phyloP scores from a whole-genome alignment of 2,888 invertebrate genomes.

The Pteria penguin region DNA sequence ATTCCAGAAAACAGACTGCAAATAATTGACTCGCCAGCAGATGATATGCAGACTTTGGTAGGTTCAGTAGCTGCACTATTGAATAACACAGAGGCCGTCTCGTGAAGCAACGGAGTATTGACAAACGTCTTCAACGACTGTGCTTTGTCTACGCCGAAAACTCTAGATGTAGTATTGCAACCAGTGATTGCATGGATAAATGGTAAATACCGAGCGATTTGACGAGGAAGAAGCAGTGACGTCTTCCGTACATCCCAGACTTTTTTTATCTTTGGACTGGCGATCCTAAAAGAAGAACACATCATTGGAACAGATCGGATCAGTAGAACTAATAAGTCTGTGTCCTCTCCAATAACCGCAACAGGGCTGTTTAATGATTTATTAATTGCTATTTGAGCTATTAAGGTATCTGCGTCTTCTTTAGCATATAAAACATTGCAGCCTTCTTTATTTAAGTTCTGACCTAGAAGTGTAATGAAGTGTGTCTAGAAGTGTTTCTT shows the following conservation, averaged over 20 bases:
- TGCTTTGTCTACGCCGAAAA: constrained; percentile 46
- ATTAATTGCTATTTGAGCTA: constrained; percentile 50
- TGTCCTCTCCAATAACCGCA: constrained; percentile 61
- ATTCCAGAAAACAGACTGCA: not conserved
- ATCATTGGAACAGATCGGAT: constrained; percentile 35
- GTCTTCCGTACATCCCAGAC: constrained; percentile 49
- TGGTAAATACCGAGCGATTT: constrained; percentile 31
- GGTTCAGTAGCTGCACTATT: not conserved
- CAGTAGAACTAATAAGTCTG: constrained; percentile 60
- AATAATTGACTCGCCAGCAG: not conserved
- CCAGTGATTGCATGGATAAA: constrained; percentile 52
- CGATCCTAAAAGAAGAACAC: not conserved
- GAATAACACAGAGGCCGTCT: not conserved
- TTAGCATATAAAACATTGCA: constrained; percentile 42
- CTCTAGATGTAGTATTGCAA: constrained; percentile 52
- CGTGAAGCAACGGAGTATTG: not conserved
- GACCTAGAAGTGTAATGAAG: constrained; percentile 50
- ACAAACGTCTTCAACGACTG: constrained; percentile 22
- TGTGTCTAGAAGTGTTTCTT: constrained; percentile 59
- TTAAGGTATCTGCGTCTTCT: constrained; percentile 61
- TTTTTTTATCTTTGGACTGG: not conserved
- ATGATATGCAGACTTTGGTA: not conserved
- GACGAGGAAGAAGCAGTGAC: constrained; percentile 30
- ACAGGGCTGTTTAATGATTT: constrained; percentile 27
- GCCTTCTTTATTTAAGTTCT: constrained; percentile 27